These are phyloP conservation scores for Bovichtus diacanthus DNA, from an alignment of 2,797 vertebrate genomes.

Conservation along the genomic window DNA sequence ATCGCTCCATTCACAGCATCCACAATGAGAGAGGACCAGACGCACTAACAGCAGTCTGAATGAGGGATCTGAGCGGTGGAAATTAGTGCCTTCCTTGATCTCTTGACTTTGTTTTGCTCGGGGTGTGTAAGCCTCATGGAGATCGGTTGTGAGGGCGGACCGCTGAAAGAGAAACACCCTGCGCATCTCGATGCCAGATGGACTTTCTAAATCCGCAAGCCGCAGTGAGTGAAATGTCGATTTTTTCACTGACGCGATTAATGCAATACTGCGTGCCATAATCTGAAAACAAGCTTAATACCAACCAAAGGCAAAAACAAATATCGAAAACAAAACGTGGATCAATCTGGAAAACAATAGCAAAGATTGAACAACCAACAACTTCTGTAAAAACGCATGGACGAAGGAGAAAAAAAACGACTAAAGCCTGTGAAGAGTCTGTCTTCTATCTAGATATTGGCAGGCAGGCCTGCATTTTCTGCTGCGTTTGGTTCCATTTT, in stretches of 20 bases:
- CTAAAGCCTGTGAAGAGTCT: not conserved
- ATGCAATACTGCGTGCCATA: conserved; percentile 28
- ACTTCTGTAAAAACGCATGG: not conserved
- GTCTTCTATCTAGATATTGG: not conserved
- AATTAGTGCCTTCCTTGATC: conserved; percentile 1
- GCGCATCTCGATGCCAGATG: conserved; percentile 67
- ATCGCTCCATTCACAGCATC: conserved; percentile 68
- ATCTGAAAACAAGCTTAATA: conserved; percentile 55
- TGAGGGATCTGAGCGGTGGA: conserved; percentile 3
- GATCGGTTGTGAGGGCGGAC: conserved; percentile 31
- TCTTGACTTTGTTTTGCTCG: conserved; percentile 30
- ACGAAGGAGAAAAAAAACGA: not conserved
- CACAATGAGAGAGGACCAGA: conserved; percentile 22
- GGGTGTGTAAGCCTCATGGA: conserved; percentile 18
- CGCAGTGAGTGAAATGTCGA: conserved; percentile 62
- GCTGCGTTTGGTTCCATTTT: not conserved
- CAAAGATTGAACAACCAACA: not conserved
- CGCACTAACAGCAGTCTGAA: conserved; percentile 7
- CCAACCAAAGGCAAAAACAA: conserved; percentile 11
- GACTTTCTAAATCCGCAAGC: conserved; percentile 69
- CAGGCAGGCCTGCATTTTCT: not conserved
- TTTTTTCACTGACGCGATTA: conserved; percentile 53
- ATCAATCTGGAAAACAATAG: conserved; percentile 8
- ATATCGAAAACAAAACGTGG: conserved; percentile 2
- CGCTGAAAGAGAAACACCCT: conserved; percentile 22